Evolutionary conservation across 2,888 invertebrate species (phyloP).

Genomic region (Lepidochrysops patricia): DNA sequence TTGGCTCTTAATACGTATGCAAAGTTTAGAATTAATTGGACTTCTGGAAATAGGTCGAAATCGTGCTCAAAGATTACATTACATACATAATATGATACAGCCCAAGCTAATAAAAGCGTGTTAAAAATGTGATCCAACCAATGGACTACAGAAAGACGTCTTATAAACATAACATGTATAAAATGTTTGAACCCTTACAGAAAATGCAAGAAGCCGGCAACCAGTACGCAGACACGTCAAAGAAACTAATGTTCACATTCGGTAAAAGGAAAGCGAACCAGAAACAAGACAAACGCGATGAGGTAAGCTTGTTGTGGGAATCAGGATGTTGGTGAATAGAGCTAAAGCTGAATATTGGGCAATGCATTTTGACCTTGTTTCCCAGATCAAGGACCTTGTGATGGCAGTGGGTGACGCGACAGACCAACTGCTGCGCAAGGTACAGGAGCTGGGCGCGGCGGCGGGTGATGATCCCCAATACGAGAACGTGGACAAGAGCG

Average conservation of each 20-base stretch:
- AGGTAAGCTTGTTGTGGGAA: conserved; percentile 4
- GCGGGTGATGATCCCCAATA: conserved; percentile 26
- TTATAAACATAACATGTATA: neutral
- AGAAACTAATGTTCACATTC: conserved; percentile 45
- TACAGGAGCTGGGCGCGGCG: conserved; percentile 24
- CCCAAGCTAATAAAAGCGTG: no score
- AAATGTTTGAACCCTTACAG: conserved; percentile 29
- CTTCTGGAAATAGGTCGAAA: no score
- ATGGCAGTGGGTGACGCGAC: conserved; percentile 38
- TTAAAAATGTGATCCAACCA: no score
- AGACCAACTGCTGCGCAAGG: conserved; percentile 32
- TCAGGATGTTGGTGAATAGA: no score
- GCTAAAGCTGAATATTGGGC: no score
- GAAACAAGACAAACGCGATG: conserved; percentile 35
- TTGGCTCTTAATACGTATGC: no score
- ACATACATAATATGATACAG: no score
- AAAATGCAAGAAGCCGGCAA: conserved; percentile 43
- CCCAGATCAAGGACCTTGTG: conserved; percentile 38
- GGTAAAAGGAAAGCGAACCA: conserved; percentile 12
- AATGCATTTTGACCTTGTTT: no score
- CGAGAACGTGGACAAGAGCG: conserved; percentile 30
- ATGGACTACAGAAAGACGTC: no score
- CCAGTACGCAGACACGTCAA: conserved; percentile 40
- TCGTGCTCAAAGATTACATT: no score
- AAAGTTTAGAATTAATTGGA: no score